Percentiles rank a stretch among this genome's conserved stretches.
These are phyloP conservation scores for Leptestheria dahalacensis DNA, from an alignment of 1,140 invertebrate genomes.

Conservation along the genomic window DNA sequence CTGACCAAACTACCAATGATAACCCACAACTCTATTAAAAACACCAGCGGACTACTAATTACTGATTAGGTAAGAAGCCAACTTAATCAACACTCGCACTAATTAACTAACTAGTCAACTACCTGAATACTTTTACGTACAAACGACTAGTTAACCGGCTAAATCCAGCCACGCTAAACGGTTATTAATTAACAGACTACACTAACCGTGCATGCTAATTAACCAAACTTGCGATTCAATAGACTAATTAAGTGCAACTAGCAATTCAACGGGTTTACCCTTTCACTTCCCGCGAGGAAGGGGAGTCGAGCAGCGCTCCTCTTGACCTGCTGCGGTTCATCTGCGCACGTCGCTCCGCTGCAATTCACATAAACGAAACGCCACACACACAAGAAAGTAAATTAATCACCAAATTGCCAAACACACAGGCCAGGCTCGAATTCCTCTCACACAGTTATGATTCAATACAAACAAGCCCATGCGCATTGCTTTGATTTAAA, in stretches of 20 bases:
- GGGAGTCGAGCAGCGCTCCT: constrained; percentile 48
- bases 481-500: background rate
- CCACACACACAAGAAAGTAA: background rate
- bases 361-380: constrained; percentile 25
- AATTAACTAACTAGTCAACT: too few relatives aligned
- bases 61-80: too few relatives aligned
- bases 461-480: background rate
- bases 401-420: constrained; percentile 2
- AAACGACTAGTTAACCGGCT: background rate
- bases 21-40: too few relatives aligned
- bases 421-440: background rate
- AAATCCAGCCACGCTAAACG: background rate
- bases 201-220: background rate
- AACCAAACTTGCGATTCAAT: background rate
- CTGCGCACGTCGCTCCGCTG: constrained; percentile 70
- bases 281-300: constrained; percentile 28
- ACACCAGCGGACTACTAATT: too few relatives aligned
- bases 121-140: too few relatives aligned
- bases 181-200: background rate
- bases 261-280: constrained; percentile 7
- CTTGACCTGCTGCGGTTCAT: constrained; percentile 66
- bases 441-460: background rate
- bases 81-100: too few relatives aligned
- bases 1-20: too few relatives aligned
- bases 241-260: background rate